Base-by-base conservation (phyloP, 2,113 vertebrate genomes). In the Campylomormyrus numenius region DNA sequence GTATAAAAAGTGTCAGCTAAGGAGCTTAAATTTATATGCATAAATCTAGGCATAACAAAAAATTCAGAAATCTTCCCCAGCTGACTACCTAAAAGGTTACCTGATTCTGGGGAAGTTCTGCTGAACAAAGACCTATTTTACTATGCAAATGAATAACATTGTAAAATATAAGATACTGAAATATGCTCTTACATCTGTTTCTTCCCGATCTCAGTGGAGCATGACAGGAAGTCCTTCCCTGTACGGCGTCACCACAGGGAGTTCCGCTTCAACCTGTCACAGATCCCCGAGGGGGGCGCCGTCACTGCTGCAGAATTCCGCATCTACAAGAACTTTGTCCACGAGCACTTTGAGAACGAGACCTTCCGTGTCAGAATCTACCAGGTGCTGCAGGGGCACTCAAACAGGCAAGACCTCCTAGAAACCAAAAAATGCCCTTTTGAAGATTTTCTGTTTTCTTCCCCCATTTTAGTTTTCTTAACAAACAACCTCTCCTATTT, bases 281-380 rank as follows among this genome's bases (percentile, higher is more conserved):
- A 97, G 91, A 99, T 99, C 94, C 98, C 98, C 0, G 98, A 99
- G 91, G 98, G 98, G 0, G 98, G 99, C 91, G 97, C 97, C 0
- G 98, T 99, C 90, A 99, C 98, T 0, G 98, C 98, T 0, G 98
- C 98, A 0, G 98, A 99, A 89, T 99, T 99, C 93, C 97, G 98
- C 27, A 99, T 99, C 92, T 99, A 98, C 86, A 99, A 99, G 94
- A 98, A 99, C 94, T 98, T 97, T 92, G 94, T 98, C 94, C 97
- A 95, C 2, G 98, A 99, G 49, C 96, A 96, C 45, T 97, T 96
- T 2, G 96, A 98, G 91, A 99, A 99, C 0, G 97, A 99, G 92
- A 99, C 98, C 0, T 99, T 99, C 94, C 97, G 96, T 91, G 97
- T 99, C 93, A 98, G 97, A 17, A 93, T 99, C 91, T 99, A 98